Evolutionary conservation across 2,113 vertebrate genomes (phyloP).

Genomic region (Pelobates fuscus): DNA sequence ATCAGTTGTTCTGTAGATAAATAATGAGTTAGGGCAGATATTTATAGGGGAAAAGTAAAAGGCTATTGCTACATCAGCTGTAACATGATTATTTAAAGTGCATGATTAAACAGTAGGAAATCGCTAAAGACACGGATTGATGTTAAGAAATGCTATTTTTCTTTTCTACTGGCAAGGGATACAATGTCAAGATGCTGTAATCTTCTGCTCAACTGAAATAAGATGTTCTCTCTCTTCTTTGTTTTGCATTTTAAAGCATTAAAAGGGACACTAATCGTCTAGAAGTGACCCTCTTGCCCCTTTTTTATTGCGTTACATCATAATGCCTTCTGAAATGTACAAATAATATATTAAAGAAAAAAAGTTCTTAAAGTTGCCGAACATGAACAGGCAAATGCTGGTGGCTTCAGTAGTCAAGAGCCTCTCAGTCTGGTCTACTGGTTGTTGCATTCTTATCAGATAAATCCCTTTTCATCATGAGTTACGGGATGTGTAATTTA

Average conservation of each 20-base stretch:
- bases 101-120: slow-evolving; percentile 43
- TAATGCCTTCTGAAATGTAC: too few species aligned
- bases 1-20: slow-evolving; percentile 47
- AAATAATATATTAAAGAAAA: too few species aligned
- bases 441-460: too few species aligned
- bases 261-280: too few species aligned
- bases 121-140: slow-evolving; percentile 29
- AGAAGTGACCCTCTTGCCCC: too few species aligned
- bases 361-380: too few species aligned
- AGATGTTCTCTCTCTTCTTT: not conserved
- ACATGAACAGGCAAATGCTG: too few species aligned
- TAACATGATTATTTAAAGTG: slow-evolving; percentile 35
- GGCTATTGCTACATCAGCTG: slow-evolving; percentile 36
- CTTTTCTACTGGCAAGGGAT: slow-evolving; percentile 34
- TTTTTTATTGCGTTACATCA: not conserved
- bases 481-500: too few species aligned
- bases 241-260: too few species aligned
- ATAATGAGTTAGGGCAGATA: slow-evolving; percentile 33
- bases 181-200: slow-evolving; percentile 9
- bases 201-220: not conserved
- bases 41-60: slow-evolving; percentile 38
- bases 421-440: too few species aligned
- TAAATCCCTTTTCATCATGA: too few species aligned
- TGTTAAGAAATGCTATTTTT: slow-evolving; percentile 34
- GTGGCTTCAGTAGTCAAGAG: too few species aligned